Evolutionary conservation across 2,888 invertebrate genomes (phyloP), one percentile per base, ranked within the genome.

Genomic region (Globia sparganii): DNA sequence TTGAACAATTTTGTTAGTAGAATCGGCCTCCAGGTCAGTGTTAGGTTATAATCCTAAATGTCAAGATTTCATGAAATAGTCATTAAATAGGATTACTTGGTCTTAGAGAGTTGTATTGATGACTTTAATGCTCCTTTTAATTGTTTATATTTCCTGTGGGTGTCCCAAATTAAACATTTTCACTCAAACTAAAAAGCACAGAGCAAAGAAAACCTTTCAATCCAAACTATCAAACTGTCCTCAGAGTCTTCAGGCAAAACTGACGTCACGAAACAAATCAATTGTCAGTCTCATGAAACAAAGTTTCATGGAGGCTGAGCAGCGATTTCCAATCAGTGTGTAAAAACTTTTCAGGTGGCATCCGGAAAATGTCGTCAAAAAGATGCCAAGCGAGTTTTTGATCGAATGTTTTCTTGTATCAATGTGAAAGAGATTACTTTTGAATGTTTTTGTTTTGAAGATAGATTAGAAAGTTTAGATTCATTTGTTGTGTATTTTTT

Each of bases 291-390:
- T 86, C 88, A 87, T 86, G 85, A 86, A 87, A 88, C 83, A 87
- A 90, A 88, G 87, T 86, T 90, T 83, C 82, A 75, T 88, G 87
- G 90, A 87, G 87, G 86, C 72, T 82, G 83, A 80, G 68, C 87
- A 91, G 87, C 89, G 89, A 91, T 92, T 93, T 92, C 84, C 92
- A 93, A 93, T 93, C 92, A 92, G 81, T 85, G 84, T 76, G 78
- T 77, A 83, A 80, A 83, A 89, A 91, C 88, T 88, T 91, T 81
- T 72, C 78, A 83, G 83, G 81, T 81, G 84, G 78, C 72, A 75
- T 85, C 87, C 78, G 87, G 86, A 87, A 90, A 91, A 90, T 89
- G 86, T 88, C 89, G 91, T 91, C 89, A 90, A 90, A 88, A 71
- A 77, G 71, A 74, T 69, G 61, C 67, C 72, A 68, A 67, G 15